A percentile compares a stretch with the other conserved stretches of the same genome.
phyloP scores from a whole-genome alignment of 2,113 vertebrate species.

The Mustelus asterias region DNA sequence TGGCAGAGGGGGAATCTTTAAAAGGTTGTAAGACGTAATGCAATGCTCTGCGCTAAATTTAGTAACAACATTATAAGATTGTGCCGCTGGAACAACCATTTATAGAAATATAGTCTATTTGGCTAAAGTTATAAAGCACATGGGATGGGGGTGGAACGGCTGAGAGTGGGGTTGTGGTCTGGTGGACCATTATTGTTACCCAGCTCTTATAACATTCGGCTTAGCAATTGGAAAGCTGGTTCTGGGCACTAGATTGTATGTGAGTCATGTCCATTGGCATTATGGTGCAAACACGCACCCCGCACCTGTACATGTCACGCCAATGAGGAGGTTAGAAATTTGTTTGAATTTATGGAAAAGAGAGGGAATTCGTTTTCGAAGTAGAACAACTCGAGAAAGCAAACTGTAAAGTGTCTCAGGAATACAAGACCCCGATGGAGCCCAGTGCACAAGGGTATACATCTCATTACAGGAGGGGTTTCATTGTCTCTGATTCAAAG shows the following conservation, averaged over 20 bases:
- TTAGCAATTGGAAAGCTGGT: background rate
- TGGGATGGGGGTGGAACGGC: background rate
- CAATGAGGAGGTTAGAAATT: background rate
- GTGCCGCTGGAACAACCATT: background rate
- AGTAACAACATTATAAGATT: conserved; percentile 5
- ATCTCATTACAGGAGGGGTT: background rate
- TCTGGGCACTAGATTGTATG: too few species aligned
- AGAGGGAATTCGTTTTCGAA: background rate
- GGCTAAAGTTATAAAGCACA: background rate
- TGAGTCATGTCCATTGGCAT: background rate
- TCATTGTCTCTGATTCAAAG: background rate
- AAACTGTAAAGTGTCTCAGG: background rate
- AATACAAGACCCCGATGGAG: background rate
- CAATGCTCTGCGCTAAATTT: conserved; percentile 6
- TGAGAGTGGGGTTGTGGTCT: background rate
- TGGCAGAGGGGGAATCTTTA: background rate
- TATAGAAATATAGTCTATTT: conserved; percentile 3
- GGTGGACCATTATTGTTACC: background rate
- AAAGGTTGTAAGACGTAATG: conserved; percentile 13
- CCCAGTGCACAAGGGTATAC: background rate
- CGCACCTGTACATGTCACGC: background rate
- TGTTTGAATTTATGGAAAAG: background rate
- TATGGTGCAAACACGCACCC: background rate
- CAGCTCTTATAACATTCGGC: background rate
- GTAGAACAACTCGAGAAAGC: background rate